Percentiles rank a stretch among this genome's conserved stretches.
Conservation (phyloP, 64 coral and sea anemone species). For the Trachythela sp. region DNA sequence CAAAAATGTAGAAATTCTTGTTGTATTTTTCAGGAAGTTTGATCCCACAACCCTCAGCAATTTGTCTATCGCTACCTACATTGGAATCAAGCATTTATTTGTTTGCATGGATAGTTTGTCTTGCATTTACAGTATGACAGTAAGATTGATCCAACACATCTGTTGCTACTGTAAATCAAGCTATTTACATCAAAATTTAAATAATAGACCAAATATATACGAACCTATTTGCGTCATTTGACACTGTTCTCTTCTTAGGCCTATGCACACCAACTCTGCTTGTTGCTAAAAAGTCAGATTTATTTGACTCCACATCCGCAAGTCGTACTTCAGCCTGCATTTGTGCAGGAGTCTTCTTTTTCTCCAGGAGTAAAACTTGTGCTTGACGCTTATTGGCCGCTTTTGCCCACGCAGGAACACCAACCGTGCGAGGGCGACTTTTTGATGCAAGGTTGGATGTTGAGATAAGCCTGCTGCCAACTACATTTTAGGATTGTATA, state of each 20-base stretch:
- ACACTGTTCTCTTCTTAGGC: background rate
- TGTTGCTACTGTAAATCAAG: too few species aligned
- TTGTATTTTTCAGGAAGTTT: background rate
- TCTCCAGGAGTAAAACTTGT: slow-evolving; percentile 63
- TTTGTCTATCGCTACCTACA: too few species aligned
- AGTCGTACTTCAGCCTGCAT: slow-evolving; percentile 75
- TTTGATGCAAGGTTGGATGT: slow-evolving; percentile 48
- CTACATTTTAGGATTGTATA: background rate
- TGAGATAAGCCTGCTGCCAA: slow-evolving; percentile 36
- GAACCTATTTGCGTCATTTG: background rate
- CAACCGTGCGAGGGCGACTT: slow-evolving; percentile 82
- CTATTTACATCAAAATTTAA: too few species aligned
- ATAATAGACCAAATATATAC: too few species aligned
- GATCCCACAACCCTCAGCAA: too few species aligned
- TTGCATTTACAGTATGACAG: too few species aligned
- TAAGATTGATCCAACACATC: too few species aligned
- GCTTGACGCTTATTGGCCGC: slow-evolving; percentile 64
- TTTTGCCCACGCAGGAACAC: slow-evolving; percentile 91
- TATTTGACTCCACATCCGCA: slow-evolving; percentile 53
- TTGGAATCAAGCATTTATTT: too few species aligned
- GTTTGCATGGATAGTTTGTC: too few species aligned
- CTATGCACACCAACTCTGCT: slow-evolving; percentile 44
- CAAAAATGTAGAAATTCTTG: background rate
- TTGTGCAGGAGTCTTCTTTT: slow-evolving; percentile 74
- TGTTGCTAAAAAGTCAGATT: slow-evolving; percentile 71